Evolutionary conservation across 2,888 invertebrate species (phyloP), one percentile per base, ranked within the genome.

Genomic region (Melanostoma scalare): DNA sequence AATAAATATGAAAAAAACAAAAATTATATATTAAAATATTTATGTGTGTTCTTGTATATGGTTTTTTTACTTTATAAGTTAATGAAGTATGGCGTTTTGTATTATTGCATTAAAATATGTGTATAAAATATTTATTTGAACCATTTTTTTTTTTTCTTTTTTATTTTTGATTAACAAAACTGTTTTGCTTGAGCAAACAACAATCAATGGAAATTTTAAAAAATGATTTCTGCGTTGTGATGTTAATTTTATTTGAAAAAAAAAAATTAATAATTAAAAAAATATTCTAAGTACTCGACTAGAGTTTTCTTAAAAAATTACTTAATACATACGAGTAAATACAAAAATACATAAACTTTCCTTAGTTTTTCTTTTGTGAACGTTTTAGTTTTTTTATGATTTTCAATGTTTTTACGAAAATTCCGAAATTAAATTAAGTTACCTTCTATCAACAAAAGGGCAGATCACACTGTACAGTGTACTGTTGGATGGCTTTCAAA

Each of bases 81-180:
- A 63, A 65, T 53, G 20, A 77, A 42, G 72, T 72, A 65, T 72
- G 50, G 56, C 50, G 50, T 77, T 56, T 58, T 42, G 30, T 68
- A 2, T 33, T 31, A n/a, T 53, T 67, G 31, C 10, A 5, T 53
- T 53, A 6, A 33, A 46, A 20, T 20, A 38, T 61, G 33, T 2
- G 61, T 55, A 0, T 53, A 52, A 50, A 50, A 33, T 42, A 36
- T 35, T 38, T n/a, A n/a, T 71, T 77, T 77, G 40, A 65, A 65
- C 46, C 20, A 56, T 78, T 46, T 3, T 36, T 20, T 71, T 44
- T 3, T n/a, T 10, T 46, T 10, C 42, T 30, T 53, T 4, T 44
- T 50, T 61, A 40, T 31, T 58, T 58, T 3, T 33, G 20, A 56
- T 44, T 20, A 48, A 40, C 33, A 33, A 33, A 50, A 61, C 31